Evolutionary conservation across 1,140 invertebrate genomes (phyloP).

Genomic region (Anoplolepis gracilipes): DNA sequence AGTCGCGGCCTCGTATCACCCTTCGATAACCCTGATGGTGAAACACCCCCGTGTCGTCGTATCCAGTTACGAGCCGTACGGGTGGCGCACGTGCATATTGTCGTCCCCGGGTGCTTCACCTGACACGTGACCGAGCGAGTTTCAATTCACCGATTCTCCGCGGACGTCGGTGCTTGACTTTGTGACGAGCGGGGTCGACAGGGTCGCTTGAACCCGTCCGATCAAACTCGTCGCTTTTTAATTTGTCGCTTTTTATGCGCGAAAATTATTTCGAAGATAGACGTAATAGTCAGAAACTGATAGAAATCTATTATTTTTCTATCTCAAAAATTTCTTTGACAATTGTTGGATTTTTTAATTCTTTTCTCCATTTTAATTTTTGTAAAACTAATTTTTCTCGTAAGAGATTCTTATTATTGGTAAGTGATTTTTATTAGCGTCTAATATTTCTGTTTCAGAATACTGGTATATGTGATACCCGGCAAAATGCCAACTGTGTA

Average conservation of each 20-base stretch:
- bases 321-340: not conserved
- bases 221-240: constrained; percentile 9
- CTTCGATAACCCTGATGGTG: constrained; percentile 52
- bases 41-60: constrained; percentile 35
- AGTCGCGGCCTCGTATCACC: constrained; percentile 59
- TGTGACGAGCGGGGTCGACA: constrained; percentile 57
- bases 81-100: constrained; percentile 77
- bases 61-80: constrained; percentile 67
- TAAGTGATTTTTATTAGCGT: not conserved
- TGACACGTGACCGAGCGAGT: constrained; percentile 81
- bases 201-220: constrained; percentile 33
- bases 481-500: constrained; percentile 44
- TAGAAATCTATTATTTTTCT: constrained; percentile 10
- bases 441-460: constrained; percentile 46
- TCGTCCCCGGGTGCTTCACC: constrained; percentile 77
- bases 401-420: not conserved
- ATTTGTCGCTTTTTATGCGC: not conserved
- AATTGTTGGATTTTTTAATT: constrained; percentile 13
- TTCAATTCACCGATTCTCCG: constrained; percentile 71
- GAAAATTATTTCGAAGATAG: not conserved
- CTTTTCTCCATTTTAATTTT: not conserved
- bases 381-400: not conserved
- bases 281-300: no score
- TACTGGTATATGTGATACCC: constrained; percentile 49
- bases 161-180: constrained; percentile 76